Conservation (phyloP, 2,797 vertebrate species). For the Limnodromus scolopaceus region DNA sequence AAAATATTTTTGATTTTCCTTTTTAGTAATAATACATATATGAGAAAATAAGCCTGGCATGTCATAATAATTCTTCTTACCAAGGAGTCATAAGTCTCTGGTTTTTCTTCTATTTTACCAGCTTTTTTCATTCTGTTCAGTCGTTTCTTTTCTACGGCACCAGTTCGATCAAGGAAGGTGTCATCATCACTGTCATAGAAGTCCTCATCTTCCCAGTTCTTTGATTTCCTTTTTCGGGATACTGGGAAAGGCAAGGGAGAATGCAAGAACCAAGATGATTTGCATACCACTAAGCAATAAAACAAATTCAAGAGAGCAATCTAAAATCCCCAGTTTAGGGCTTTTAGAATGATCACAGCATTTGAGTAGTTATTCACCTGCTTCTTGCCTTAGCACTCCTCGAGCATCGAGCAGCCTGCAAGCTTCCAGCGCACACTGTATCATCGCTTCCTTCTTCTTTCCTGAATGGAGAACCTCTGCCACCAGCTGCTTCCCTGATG, state of each 20-base stretch:
- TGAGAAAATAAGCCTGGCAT: not conserved
- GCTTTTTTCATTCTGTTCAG: constrained; percentile 95
- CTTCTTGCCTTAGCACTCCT: constrained; percentile 94
- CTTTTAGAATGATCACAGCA: not conserved
- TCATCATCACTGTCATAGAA: constrained; percentile 98
- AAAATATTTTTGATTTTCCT: not conserved
- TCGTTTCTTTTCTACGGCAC: constrained; percentile 93
- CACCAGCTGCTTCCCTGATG: constrained; percentile 90
- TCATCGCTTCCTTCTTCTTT: constrained; percentile 93
- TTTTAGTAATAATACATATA: not conserved
- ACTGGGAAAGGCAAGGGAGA: constrained; percentile 76
- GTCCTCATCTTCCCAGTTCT: constrained; percentile 98
- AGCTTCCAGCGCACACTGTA: constrained; percentile 93
- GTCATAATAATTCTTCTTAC: constrained; percentile 70
- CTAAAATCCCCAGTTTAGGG: not conserved
- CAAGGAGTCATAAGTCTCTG: constrained; percentile 92
- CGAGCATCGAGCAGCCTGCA: constrained; percentile 94
- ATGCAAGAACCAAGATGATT: not conserved
- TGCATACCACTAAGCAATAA: not conserved
- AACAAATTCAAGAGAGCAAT: not conserved
- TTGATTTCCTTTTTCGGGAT: constrained; percentile 94
- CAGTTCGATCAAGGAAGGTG: constrained; percentile 95
- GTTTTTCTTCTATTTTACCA: constrained; percentile 91
- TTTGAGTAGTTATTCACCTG: constrained; percentile 79
- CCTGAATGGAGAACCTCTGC: constrained; percentile 92